Evolutionary conservation across 2,113 vertebrate genomes (phyloP), one percentile per base, ranked within the genome.

Genomic region (Neofelis nebulosa): DNA sequence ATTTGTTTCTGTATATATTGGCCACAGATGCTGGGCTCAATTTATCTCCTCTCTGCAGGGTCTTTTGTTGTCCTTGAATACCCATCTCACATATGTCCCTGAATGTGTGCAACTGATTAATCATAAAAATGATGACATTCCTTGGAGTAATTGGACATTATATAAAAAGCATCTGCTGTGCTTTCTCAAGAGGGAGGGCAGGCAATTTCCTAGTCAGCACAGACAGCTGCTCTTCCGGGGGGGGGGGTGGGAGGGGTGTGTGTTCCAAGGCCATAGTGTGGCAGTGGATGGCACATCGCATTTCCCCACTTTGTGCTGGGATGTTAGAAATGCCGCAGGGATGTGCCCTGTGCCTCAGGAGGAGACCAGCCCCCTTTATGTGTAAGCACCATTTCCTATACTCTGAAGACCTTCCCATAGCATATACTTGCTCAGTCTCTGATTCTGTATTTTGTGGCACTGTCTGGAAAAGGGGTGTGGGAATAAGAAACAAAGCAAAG

Each of bases 61-160:
- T 41, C 89, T 96, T 97, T 36, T 69, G 63, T 96, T 84, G 84
- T 90, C 97, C 80, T 97, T 96, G 96, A 80, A 96, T 83, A 80
- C 63, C 50, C 80, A 73, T 93, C 84, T 88, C 91, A 69, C 94
- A 76, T 94, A 57, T 96, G 95, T 96, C 61, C 92, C 87, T 36
- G 78, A 85, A 71, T 66, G 9, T 52, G 61, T 45, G 81, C 61
- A 61, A 76, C 94, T 89, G 94, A 97, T 96, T 94, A 96, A 96
- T 97, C 96, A 96, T 91, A 95, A 93, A 95, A 91, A 96, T 55
- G 41, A 92, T 82, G 94, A 78, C 45, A 52, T 94, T 94, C 71
- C 73, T 94, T 71, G 79, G 92, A 94, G 63, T 96, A 81, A 97
- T 91, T 94, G 85, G 89, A 73, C 80, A 65, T 76, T 71, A 74